Conservation (phyloP, 30 jellyfish, hydroid and myxozoan species). For the Chrysaora quinquecirrha region DNA sequence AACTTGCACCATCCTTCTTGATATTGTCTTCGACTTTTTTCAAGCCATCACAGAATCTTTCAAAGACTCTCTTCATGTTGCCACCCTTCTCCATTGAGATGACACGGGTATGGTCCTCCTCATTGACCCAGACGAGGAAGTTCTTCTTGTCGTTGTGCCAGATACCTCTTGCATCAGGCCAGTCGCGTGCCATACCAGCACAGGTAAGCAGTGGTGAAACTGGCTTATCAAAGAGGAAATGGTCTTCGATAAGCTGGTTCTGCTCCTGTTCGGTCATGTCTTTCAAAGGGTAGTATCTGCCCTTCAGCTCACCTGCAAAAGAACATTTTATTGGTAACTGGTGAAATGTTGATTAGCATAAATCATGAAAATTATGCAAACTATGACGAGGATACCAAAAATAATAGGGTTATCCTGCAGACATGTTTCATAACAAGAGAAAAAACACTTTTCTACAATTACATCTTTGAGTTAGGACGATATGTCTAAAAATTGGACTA, state of each 20-base stretch:
- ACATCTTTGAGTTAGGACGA: no score
- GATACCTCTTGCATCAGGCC: constrained; percentile 95
- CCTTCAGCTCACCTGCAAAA: constrained; percentile 59
- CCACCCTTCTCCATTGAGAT: constrained; percentile 81
- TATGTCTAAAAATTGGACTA: no score
- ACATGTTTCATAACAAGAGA: no score
- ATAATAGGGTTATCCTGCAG: no score
- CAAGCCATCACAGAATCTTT: constrained; percentile 66
- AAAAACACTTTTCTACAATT: no score
- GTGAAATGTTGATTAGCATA: no score
- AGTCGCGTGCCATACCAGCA: constrained; percentile 89
- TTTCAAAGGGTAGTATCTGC: constrained; percentile 59
- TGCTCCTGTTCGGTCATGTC: constrained; percentile 83
- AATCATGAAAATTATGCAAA: no score
- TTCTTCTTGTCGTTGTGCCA: constrained; percentile 83
- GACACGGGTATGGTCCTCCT: constrained; percentile 70
- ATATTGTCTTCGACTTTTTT: constrained; percentile 63
- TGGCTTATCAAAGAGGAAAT: constrained; percentile 79
- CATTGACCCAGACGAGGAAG: constrained; percentile 68
- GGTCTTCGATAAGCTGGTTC: constrained; percentile 69
- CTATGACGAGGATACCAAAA: no score
- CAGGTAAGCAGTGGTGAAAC: constrained; percentile 80
- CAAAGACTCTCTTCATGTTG: constrained; percentile 66
- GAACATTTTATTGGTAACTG: no score
- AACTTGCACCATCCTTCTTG: constrained; percentile 41